Evolutionary conservation across 1,140 invertebrate species (phyloP), one percentile per base, ranked within the genome.

Genomic region (Muscidifurax raptorellus): DNA sequence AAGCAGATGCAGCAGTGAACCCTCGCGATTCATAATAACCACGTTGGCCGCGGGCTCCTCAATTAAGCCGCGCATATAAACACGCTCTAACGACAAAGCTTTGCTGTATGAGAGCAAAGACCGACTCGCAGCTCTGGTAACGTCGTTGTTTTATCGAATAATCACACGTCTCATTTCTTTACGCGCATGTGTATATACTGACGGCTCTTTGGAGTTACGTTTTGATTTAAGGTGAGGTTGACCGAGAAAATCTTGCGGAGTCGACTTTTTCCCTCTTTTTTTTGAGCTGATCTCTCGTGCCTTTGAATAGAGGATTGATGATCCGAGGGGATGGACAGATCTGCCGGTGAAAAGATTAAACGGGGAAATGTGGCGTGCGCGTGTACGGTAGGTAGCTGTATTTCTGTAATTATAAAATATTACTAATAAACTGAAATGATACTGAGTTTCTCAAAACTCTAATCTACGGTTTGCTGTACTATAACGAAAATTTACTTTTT

Each of bases 221-320:
- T 30, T 28, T 69, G 67, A 30, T 69, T 83, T 27, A 74, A 83
- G 82, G 75, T 36, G 52, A 27, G 6, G 25, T 25, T 25, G 44
- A 36, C 72, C 52, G 7, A 47, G 44, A 47, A 13, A 47, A 7
- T 12, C 44, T 12, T 18, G 18, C 13, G 13, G 30, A 89, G 88
- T 75, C n/a, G 25, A 28, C 36, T 66, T 36, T 30, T 15, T 44
- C 22, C 40, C 32, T 66, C 18, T 80, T 40, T 28, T 36, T 22
- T 12, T 7, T 18, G 30, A 12, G 28, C 76, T 27, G 28, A 71
- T 40, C 36, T 77, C 66, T 80, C 78, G 28, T 15, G 67, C 40
- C 69, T 75, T 75, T 44, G 80, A 75, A 75, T 66, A 32, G 27
- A 66, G 66, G 64, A 77, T 83, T 78, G 77, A 83, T 83, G 82